Evolutionary conservation across 1,140 invertebrate species (phyloP), one percentile per base, ranked within the genome.

Genomic region (Eubasilissa regina): DNA sequence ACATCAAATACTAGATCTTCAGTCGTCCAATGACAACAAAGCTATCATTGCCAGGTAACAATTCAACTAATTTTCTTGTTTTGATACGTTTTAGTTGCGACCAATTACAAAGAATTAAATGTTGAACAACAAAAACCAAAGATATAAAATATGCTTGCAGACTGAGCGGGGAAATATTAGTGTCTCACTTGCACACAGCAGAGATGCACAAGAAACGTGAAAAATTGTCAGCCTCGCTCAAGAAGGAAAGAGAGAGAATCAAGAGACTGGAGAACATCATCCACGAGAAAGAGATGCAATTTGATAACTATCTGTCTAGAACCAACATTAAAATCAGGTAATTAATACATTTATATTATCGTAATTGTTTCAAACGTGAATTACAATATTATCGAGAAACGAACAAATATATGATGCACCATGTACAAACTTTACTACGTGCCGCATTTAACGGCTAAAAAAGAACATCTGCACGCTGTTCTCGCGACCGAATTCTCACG

Each of bases 1-100:
- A 79, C 92, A 93, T 85, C 91, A 92, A 85, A 89, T 94, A 73
- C 82, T 94, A 4, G 93, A 94, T 86, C 84, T 93, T 35, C 91
- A 92, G 84, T 90, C 91, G 6, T 83, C 84, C n/a, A 90, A 90
- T 75, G 92, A 93, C 78, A 91, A 92, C 66, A 93, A 93, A 84
- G 89, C 91, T 44, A 89, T 91, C 11, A 91, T 93, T 64, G 91
- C 92, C 60, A 89, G 89, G 85, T 89, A 58, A 48, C 48, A 47
- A 35, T 35, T 35, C 6, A 35, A 35, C 25, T 35, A 35, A n/a
- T n/a, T n/a, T n/a, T n/a, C n/a, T n/a, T n/a, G n/a, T n/a, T n/a
- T n/a, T n/a, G n/a, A n/a, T n/a, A n/a, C n/a, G n/a, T n/a, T n/a
- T n/a, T n/a, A n/a, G n/a, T n/a, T n/a, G n/a, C n/a, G n/a, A n/a